phyloP scores from a whole-genome alignment of 2,113 vertebrate species.

The Limnothrissa miodon region DNA sequence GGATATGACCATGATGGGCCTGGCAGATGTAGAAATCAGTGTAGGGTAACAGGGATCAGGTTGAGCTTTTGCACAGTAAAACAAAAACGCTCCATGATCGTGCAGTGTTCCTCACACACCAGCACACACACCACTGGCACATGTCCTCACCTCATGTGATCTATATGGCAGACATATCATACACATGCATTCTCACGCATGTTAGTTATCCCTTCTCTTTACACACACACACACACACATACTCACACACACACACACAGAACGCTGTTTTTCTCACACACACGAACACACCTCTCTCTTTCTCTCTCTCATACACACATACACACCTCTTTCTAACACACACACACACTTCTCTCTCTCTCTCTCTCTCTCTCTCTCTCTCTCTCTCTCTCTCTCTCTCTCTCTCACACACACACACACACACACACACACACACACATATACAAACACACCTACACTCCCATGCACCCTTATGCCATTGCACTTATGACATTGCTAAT shows the following conservation, averaged over 20 bases:
- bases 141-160: background rate
- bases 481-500: background rate
- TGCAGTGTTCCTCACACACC: background rate
- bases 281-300: slow-evolving; percentile 19
- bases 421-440: background rate
- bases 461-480: background rate
- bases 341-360: background rate
- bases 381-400: background rate
- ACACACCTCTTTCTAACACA: too few species aligned
- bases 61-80: background rate
- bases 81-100: background rate
- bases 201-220: slow-evolving; percentile 9
- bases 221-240: too few species aligned
- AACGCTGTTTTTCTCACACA: too few species aligned
- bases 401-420: background rate
- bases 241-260: too few species aligned
- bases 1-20: slow-evolving; percentile 26
- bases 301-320: too few species aligned
- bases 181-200: background rate
- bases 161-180: background rate
- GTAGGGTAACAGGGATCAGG: background rate
- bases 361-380: background rate
- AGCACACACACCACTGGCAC: background rate
- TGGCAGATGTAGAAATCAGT: slow-evolving; percentile 30
- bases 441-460: too few species aligned